These are phyloP conservation scores for Orchesella cincta DNA, from an alignment of 1,140 invertebrate species.

Conservation along the genomic window DNA sequence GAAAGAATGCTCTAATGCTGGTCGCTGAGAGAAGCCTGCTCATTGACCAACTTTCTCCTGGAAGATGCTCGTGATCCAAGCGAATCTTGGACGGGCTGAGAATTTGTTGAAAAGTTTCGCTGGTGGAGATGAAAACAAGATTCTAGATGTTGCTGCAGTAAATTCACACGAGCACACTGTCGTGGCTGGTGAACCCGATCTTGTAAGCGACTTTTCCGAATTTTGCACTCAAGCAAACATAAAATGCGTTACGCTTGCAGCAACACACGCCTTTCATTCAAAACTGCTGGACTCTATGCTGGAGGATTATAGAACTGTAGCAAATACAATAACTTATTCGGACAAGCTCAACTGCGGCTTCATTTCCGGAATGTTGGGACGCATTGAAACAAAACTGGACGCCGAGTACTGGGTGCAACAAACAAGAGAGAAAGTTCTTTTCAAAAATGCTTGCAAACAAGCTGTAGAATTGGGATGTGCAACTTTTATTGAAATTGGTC, in stretches of 20 bases:
- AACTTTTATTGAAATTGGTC: constrained; percentile 17
- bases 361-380: background rate
- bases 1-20: too few relatives aligned
- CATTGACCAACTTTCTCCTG: too few relatives aligned
- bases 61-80: too few relatives aligned
- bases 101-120: too few relatives aligned
- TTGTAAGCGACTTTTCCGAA: background rate
- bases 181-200: background rate
- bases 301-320: background rate
- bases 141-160: constrained; percentile 7
- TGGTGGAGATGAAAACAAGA: background rate
- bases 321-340: background rate
- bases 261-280: constrained; percentile 11
- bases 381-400: background rate
- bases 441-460: background rate
- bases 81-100: too few relatives aligned
- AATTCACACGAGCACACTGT: constrained; percentile 3
- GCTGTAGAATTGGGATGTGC: background rate
- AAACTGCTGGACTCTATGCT: background rate
- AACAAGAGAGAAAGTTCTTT: constrained; percentile 11
- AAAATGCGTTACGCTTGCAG: background rate
- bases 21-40: too few relatives aligned
- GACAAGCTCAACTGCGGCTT: background rate
- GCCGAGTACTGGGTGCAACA: constrained; percentile 14
- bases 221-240: background rate